Evolutionary conservation across 2,888 invertebrate species (phyloP), one percentile per base, ranked within the genome.

Genomic region (Drosophila ezoana): DNA sequence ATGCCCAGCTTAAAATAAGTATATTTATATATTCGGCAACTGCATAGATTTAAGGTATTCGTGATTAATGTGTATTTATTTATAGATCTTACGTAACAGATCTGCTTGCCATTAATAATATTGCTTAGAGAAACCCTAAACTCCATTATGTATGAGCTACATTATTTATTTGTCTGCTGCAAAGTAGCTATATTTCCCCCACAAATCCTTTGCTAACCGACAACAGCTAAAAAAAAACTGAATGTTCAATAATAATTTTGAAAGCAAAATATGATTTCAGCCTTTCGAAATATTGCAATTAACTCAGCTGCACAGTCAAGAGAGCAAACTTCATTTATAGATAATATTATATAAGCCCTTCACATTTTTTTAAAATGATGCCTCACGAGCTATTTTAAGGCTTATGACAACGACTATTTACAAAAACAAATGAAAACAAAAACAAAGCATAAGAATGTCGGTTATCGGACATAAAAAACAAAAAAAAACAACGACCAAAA

Each of bases 361-460:
- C 72, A 76, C 53, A 53, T 72, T 71, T 71, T 72, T 72, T 71
- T 33, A 28, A 60, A 64, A 47, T 76, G 72, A 64, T 76, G 71
- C 58, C 60, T 72, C 59, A 56, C 54, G 20, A 52, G 53, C 16
- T 47, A 51, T 60, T 56, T 76, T 13, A 43, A 62, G 44, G 49
- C 61, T 48, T 33, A 53, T 76, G 67, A 58, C 54, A 52, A 61
- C 40, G 58, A 65, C 51, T 58, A 52, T 75, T 44, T 44, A 56
- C 41, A 49, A 35, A 18, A 37, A 32, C 10, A 40, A 28, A 48
- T 16, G 16, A 38, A 60, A 47, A 18, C 9, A 33, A 56, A 52
- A n/a, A 40, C 23, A 18, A 45, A 38, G 48, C 32, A 49, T 35
- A 38, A 44, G 53, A 65, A 60, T 57, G 45, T 23, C 65, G 38